Conservation (phyloP, 2,888 invertebrate species). For the Dolomedes plantarius region DNA sequence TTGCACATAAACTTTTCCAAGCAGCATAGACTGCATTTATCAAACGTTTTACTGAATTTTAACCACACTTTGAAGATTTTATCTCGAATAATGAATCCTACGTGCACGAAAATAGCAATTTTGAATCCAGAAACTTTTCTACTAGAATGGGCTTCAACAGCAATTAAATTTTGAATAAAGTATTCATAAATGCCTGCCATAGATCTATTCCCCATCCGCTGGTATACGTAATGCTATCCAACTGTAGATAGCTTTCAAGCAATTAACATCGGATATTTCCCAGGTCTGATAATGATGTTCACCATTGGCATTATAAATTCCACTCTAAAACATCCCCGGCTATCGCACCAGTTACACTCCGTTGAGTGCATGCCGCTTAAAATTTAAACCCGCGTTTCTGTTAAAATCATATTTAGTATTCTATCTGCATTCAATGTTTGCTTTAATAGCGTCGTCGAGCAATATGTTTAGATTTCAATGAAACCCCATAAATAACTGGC, state of each 20-base stretch:
- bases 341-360: neutral
- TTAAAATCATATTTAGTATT: neutral
- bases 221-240: neutral
- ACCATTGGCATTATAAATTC: neutral
- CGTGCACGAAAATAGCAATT: too few species aligned
- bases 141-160: too few species aligned
- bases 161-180: too few species aligned
- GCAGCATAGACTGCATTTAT: too few species aligned
- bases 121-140: too few species aligned
- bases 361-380: neutral
- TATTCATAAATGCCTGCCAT: too few species aligned
- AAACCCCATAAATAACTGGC: neutral
- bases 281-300: neutral
- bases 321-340: neutral
- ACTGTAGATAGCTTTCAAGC: neutral
- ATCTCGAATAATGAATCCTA: too few species aligned
- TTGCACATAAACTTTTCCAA: too few species aligned
- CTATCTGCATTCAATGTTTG: neutral
- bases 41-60: too few species aligned
- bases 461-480: neutral
- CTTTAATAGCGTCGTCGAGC: neutral
- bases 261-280: neutral
- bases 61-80: too few species aligned
- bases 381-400: neutral
- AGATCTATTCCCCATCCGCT: too few species aligned